A percentile compares a stretch with the other conserved stretches of the same genome.
Evolutionary conservation across 2,888 invertebrate genomes (phyloP).

Genomic region (Cartodere bifasciata): DNA sequence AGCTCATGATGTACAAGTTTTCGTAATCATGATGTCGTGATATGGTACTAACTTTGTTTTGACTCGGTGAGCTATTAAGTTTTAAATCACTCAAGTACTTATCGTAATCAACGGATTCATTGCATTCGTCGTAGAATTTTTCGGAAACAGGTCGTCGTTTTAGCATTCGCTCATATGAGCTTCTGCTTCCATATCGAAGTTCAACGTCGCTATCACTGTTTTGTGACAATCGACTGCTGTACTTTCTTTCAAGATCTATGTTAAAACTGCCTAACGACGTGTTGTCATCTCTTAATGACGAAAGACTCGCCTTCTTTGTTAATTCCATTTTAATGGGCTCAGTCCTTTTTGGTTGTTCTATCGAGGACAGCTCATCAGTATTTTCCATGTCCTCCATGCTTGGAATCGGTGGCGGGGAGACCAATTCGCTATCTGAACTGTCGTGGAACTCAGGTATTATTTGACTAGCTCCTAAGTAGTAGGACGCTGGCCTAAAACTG

Average conservation of each 20-base stretch:
- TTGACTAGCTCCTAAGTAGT: constrained; percentile 63
- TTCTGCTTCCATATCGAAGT: constrained; percentile 19
- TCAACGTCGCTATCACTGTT: constrained; percentile 36
- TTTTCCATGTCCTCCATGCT: constrained; percentile 57
- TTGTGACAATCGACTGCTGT: constrained; percentile 24
- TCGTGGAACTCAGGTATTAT: constrained; percentile 56
- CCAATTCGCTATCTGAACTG: constrained; percentile 68
- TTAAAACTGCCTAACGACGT: constrained; percentile 22
- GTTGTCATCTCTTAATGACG: constrained; percentile 19
- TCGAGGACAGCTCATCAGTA: constrained; percentile 15
- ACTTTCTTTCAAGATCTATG: constrained; percentile 18
- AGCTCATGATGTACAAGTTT: constrained; percentile 24
- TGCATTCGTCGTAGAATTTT: constrained; percentile 55
- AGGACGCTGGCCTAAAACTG: constrained; percentile 78
- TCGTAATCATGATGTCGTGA: constrained; percentile 30
- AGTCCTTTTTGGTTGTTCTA: constrained; percentile 16
- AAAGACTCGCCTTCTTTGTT: constrained; percentile 14
- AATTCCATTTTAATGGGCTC: constrained; percentile 8
- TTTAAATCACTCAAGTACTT: constrained; percentile 54
- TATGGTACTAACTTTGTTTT: no score
- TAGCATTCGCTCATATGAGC: constrained; percentile 27
- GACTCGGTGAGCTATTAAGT: constrained; percentile 34
- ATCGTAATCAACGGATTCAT: constrained; percentile 46
- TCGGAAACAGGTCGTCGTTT: constrained; percentile 65
- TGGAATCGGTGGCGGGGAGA: constrained; percentile 69